Evolutionary conservation across 2,113 vertebrate species (phyloP).

Genomic region (Hypomesus transpacificus): DNA sequence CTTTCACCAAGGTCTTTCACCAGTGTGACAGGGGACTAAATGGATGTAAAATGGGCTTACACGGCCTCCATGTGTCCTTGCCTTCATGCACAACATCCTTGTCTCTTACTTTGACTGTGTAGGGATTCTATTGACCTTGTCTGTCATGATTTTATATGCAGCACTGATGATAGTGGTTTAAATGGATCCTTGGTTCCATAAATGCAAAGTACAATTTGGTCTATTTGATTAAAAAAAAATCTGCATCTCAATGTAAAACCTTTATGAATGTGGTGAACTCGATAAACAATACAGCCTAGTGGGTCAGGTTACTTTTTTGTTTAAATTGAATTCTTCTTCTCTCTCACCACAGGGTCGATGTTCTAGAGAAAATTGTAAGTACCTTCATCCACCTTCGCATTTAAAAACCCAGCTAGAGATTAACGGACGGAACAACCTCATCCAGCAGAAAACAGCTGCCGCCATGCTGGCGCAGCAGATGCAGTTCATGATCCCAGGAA

Average conservation of each 20-base stretch:
- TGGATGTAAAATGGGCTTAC: too few species aligned
- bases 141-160: neutral
- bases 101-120: neutral
- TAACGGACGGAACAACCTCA: constrained; percentile 98
- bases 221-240: too few species aligned
- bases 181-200: too few species aligned
- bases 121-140: constrained; percentile 4
- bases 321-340: constrained; percentile 13
- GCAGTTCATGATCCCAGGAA: constrained; percentile 99
- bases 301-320: neutral
- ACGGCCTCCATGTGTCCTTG: neutral
- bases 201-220: too few species aligned
- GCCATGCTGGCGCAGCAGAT: constrained; percentile 99
- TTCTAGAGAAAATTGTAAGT: constrained; percentile 99
- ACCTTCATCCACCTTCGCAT: constrained; percentile 97
- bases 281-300: too few species aligned
- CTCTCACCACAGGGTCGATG: constrained; percentile 85
- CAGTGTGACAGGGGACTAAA: too few species aligned
- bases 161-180: neutral
- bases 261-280: too few species aligned
- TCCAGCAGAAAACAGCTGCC: constrained; percentile 98
- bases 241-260: too few species aligned
- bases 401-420: constrained; percentile 99
- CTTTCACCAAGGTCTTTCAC: too few species aligned
- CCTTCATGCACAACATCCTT: neutral